Evolutionary conservation across 2,888 invertebrate genomes (phyloP).

Genomic region (Zhuqinia jingwanae): DNA sequence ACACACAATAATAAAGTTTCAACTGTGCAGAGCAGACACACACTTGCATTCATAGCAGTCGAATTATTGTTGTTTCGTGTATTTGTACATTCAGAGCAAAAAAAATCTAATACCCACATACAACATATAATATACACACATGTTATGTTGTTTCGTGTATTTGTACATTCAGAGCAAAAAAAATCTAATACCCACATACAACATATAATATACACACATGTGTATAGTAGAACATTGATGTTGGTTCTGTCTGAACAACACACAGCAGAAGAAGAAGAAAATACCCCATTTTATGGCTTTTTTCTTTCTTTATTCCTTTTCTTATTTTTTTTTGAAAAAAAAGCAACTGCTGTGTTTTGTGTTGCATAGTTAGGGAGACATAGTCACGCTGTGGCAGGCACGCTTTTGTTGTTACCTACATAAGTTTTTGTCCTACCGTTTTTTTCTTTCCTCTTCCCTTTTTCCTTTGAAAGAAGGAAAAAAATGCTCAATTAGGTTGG

Average conservation of each 20-base stretch:
- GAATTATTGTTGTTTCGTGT: constrained; percentile 2
- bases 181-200: neutral
- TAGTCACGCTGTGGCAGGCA: constrained; percentile 31
- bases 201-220: no score
- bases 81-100: neutral
- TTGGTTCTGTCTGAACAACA: neutral
- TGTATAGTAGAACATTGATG: no score
- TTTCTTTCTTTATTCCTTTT: constrained; percentile 8
- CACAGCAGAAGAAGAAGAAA: no score
- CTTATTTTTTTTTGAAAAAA: constrained; percentile 1
- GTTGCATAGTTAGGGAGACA: neutral
- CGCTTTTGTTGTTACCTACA: constrained; percentile 16
- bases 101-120: neutral
- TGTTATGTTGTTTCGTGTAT: neutral
- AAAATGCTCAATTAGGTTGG: neutral
- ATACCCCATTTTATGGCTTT: constrained; percentile 32
- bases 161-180: neutral
- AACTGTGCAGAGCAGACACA: neutral
- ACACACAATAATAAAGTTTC: neutral
- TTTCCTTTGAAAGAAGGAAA: neutral
- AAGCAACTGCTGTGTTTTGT: constrained; percentile 20
- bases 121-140: neutral
- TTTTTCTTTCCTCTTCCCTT: neutral
- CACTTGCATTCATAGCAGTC: neutral
- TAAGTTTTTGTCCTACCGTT: constrained; percentile 7